These are phyloP conservation scores for Capitulum mitella DNA, from an alignment of 2,888 invertebrate species.

Conservation along the genomic window DNA sequence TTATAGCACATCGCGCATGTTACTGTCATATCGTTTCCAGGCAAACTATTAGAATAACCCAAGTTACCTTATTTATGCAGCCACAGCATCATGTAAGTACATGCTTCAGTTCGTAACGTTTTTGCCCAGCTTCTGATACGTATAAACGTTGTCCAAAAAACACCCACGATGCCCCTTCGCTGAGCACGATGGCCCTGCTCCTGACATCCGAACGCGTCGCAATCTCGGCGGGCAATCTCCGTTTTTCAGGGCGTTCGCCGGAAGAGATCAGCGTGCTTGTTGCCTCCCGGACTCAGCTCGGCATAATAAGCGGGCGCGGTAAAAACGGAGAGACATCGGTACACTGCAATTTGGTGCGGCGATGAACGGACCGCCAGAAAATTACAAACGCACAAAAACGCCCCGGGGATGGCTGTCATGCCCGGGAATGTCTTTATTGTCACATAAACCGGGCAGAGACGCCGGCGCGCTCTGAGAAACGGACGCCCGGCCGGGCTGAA, in stretches of 20 bases:
- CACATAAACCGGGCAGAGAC: not conserved
- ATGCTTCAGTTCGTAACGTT: too few relatives aligned
- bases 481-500: too few relatives aligned
- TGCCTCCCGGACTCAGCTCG: not conserved
- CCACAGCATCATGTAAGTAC: too few relatives aligned
- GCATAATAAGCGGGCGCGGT: not conserved
- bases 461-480: not conserved
- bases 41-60: too few relatives aligned
- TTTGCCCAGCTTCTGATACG: too few relatives aligned
- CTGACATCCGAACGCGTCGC: too few relatives aligned
- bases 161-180: too few relatives aligned
- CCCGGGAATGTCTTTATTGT: conserved; percentile 21
- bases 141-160: too few relatives aligned
- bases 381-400: conserved; percentile 22
- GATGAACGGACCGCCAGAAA: conserved; percentile 12
- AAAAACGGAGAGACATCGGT: not conserved
- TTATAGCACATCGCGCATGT: too few relatives aligned
- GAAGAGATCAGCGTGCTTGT: not conserved
- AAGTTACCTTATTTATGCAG: too few relatives aligned
- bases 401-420: not conserved
- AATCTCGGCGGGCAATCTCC: not conserved
- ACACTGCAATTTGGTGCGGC: not conserved
- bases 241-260: not conserved
- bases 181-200: too few relatives aligned
- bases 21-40: too few relatives aligned